Evolutionary conservation across 2,888 invertebrate species (phyloP), one percentile per base, ranked within the genome.

Genomic region (Molanna angustata): DNA sequence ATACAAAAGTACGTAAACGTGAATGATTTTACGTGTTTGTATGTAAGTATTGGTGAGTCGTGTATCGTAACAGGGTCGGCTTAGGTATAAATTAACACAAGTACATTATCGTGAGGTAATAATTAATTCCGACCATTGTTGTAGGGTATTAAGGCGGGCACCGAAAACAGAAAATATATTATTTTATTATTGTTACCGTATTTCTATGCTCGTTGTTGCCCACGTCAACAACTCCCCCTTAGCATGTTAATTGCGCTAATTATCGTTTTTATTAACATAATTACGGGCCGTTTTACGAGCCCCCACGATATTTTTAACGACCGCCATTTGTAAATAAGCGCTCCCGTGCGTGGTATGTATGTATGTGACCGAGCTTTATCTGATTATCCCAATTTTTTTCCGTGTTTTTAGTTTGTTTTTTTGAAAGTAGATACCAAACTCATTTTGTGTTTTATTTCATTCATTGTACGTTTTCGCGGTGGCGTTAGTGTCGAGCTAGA

Each of bases 251-350:
- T 44, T 50, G 37, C 35, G 21, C 50, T 43, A 50, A 50, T 50
- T 50, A 50, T 50, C 35, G 50, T 14, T 44, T 50, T 50, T 50
- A 50, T 50, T 50, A 43, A 43, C 50, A 50, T 50, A 50, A 50
- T 50, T 43, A 50, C 21, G 50, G 35, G 22, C n/a, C n/a, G n/a
- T 17, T 50, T 50, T 43, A 20, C 27, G 37, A 27, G 19, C 14
- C 22, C 14, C 14, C 39, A 11, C 33, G 49, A 49, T 42, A 42
- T 33, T 32, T 49, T 49, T 49, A 42, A 49, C 16, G 33, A 33
- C 41, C 17, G 41, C 22, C 49, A 42, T 33, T 49, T 42, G 32
- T 27, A 41, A 37, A 33, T 17, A 22, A 22, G 19, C 9, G 20
- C 14, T 35, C 22, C 22, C 22, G 35, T 37, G 22, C 37, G 47